Conservation (phyloP, 1,140 invertebrate species). For the Tetraneura akinire region DNA sequence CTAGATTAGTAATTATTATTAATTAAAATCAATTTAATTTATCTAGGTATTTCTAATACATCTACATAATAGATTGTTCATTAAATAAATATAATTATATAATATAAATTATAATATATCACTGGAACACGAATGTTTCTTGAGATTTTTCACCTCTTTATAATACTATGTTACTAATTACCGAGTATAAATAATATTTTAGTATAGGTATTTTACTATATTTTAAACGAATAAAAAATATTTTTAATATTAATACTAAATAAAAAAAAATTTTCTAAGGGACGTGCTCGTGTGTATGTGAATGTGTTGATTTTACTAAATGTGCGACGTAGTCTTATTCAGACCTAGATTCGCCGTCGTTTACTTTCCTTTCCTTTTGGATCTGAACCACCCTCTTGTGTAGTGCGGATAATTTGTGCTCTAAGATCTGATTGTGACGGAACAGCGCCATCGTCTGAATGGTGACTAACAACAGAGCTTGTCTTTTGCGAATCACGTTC, state of each 20-base stretch:
- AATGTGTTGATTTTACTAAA: too few species aligned
- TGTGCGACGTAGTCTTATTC: too few species aligned
- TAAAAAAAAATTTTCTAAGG: too few species aligned
- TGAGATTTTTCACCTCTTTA: too few species aligned
- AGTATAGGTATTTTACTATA: too few species aligned
- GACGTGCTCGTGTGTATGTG: too few species aligned
- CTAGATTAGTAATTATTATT: neutral
- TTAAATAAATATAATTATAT: neutral
- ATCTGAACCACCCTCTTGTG: conserved; percentile 3
- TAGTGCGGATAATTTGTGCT: conserved; percentile 7
- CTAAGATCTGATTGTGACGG: conserved; percentile 19
- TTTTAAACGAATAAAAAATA: too few species aligned
- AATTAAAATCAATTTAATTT: conserved; percentile 13
- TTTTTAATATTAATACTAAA: too few species aligned
- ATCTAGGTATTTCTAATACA: neutral
- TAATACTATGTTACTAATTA: too few species aligned
- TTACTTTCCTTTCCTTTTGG: neutral
- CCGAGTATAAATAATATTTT: too few species aligned
- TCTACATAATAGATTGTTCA: neutral
- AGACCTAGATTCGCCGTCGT: too few species aligned
- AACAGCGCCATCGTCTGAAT: conserved; percentile 38
- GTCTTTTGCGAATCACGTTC: conserved; percentile 22
- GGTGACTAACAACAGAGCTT: conserved; percentile 7
- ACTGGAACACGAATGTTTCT: neutral
- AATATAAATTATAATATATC: neutral